Evolutionary conservation across 1,140 invertebrate genomes (phyloP).

Genomic region (Cylas formicarius): DNA sequence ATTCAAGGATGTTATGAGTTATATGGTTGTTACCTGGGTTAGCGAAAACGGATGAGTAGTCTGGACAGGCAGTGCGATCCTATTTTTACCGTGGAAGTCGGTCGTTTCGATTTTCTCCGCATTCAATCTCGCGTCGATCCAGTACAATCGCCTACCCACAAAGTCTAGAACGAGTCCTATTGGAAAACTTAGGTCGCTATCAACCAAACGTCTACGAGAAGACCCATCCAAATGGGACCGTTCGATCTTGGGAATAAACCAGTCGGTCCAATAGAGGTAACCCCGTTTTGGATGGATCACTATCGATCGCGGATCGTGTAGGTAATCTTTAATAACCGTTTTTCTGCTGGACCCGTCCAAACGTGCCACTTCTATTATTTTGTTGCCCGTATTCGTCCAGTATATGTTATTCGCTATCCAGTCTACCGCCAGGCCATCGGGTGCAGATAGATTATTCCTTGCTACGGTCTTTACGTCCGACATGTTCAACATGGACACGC

Average conservation of each 20-base stretch:
- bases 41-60: conserved; percentile 70
- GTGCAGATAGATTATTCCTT: conserved; percentile 52
- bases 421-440: conserved; percentile 78
- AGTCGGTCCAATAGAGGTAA: conserved; percentile 87
- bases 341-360: conserved; percentile 75
- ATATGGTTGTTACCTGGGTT: conserved; percentile 60
- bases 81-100: conserved; percentile 73
- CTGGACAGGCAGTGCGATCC: conserved; percentile 54
- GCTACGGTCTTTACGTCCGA: conserved; percentile 55
- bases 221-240: conserved; percentile 77
- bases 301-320: conserved; percentile 71
- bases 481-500: conserved; percentile 60
- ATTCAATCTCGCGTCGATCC: conserved; percentile 71
- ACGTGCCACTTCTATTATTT: conserved; percentile 73
- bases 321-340: conserved; percentile 53
- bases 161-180: conserved; percentile 88
- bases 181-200: conserved; percentile 75
- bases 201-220: conserved; percentile 64
- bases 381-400: conserved; percentile 78
- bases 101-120: conserved; percentile 85
- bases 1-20: too few species aligned
- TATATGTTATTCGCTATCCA: conserved; percentile 86
- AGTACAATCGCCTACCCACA: conserved; percentile 69
- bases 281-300: conserved; percentile 71
- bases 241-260: conserved; percentile 83